Percentiles rank a stretch among this genome's conserved stretches.
Conservation (phyloP, 2,888 invertebrate species). For the Lampropteryx suffumata region DNA sequence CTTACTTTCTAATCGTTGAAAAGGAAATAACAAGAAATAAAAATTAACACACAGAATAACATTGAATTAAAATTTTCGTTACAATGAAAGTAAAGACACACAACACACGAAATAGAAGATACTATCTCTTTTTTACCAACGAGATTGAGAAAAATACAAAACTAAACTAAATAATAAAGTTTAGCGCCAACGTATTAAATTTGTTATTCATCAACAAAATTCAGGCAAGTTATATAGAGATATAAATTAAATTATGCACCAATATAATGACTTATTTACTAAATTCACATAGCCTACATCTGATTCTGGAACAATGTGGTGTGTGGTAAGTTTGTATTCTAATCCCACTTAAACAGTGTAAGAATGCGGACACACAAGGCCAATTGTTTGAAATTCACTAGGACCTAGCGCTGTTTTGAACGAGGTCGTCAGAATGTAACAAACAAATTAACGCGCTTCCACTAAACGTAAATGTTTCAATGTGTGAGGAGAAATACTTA, state of each 20-base stretch:
- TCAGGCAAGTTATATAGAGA: too few relatives aligned
- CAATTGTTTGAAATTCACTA: too few relatives aligned
- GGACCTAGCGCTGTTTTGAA: too few relatives aligned
- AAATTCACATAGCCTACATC: constrained; percentile 70
- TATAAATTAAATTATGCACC: constrained; percentile 66
- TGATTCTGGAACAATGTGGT: constrained; percentile 15
- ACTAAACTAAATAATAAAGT: constrained; percentile 32
- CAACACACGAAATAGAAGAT: constrained; percentile 15
- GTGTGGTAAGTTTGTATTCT: constrained; percentile 1
- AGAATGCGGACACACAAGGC: too few relatives aligned
- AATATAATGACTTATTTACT: constrained; percentile 47
- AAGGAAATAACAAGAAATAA: constrained; percentile 44
- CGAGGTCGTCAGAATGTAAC: too few relatives aligned
- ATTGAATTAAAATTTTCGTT: constrained; percentile 49
- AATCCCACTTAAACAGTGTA: too few relatives aligned
- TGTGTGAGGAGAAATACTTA: too few relatives aligned
- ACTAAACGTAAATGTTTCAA: too few relatives aligned
- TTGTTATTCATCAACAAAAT: not conserved
- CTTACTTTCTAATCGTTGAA: constrained; percentile 31
- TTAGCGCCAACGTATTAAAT: not conserved
- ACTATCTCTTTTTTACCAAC: not conserved
- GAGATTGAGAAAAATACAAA: constrained; percentile 2
- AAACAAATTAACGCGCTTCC: too few relatives aligned
- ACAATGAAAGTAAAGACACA: constrained; percentile 39
- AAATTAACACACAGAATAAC: constrained; percentile 45